Evolutionary conservation across 2,888 invertebrate genomes (phyloP).

Genomic region (Thymelicus acteon): DNA sequence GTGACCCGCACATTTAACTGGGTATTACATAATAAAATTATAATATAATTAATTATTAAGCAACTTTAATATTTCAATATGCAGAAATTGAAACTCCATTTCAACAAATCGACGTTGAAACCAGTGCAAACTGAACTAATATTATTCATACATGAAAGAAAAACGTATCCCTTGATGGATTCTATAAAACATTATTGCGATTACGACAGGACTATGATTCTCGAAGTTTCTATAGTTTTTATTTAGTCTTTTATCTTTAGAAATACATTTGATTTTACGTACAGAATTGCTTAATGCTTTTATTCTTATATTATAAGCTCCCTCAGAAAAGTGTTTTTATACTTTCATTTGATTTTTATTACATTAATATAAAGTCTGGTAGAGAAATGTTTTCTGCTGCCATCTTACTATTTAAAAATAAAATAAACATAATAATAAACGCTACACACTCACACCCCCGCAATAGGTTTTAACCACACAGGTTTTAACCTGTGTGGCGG

Average conservation of each 20-base stretch:
- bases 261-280: constrained; percentile 23
- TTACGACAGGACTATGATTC: constrained; percentile 24
- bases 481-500: no score
- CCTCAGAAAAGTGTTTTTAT: not conserved
- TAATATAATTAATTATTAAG: no score
- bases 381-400: no score
- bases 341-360: constrained; percentile 6
- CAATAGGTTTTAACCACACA: no score
- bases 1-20: no score
- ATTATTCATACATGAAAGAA: constrained; percentile 26
- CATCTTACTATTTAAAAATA: no score
- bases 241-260: constrained; percentile 29
- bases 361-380: no score
- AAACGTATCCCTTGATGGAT: constrained; percentile 5
- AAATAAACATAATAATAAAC: no score
- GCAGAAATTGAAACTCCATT: no score
- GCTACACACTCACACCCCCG: no score
- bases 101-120: not conserved
- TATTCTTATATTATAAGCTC: constrained; percentile 13
- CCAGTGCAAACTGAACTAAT: not conserved
- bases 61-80: no score
- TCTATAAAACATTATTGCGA: constrained; percentile 11
- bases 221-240: constrained; percentile 18
- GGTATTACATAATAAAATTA: no score
- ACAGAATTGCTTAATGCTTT: constrained; percentile 23